A percentile compares a stretch with the other conserved stretches of the same genome.
Evolutionary conservation across 2,113 vertebrate species (phyloP).

Genomic region (Megaleporinus macrocephalus): DNA sequence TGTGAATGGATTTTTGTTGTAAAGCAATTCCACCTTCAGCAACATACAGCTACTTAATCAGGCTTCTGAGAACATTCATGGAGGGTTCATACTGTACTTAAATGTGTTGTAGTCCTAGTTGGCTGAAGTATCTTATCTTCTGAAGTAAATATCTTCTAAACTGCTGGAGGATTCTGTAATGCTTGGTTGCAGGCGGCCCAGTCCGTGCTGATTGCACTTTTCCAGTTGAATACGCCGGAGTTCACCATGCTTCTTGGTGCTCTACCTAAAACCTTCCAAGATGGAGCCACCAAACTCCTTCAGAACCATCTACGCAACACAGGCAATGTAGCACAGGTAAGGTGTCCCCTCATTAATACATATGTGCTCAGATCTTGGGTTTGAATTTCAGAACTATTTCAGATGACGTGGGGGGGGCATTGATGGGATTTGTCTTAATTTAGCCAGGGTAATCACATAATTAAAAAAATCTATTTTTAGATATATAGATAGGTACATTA

Average conservation of each 20-base stretch:
- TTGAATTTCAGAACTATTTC: too few relatives aligned
- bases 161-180: conserved; percentile 23
- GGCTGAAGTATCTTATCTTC: not conserved
- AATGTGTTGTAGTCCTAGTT: not conserved
- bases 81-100: not conserved
- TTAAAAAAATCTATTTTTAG: too few relatives aligned
- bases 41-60: not conserved
- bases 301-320: conserved; percentile 95
- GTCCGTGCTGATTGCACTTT: conserved; percentile 92
- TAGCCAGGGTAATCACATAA: too few relatives aligned
- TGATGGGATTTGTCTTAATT: too few relatives aligned
- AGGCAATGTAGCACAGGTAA: conserved; percentile 89
- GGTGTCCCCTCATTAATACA: too few relatives aligned
- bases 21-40: not conserved
- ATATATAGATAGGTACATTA: too few relatives aligned
- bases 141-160: conserved; percentile 22
- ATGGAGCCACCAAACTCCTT: conserved; percentile 95
- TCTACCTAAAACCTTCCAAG: conserved; percentile 98
- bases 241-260: conserved; percentile 97
- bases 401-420: too few relatives aligned
- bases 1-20: not conserved
- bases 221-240: conserved; percentile 97
- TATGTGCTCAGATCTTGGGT: not conserved
- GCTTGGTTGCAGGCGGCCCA: conserved; percentile 86
- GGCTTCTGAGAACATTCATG: not conserved